Conservation (phyloP, 2,797 vertebrate species). For the Halcyon chelicuti region DNA sequence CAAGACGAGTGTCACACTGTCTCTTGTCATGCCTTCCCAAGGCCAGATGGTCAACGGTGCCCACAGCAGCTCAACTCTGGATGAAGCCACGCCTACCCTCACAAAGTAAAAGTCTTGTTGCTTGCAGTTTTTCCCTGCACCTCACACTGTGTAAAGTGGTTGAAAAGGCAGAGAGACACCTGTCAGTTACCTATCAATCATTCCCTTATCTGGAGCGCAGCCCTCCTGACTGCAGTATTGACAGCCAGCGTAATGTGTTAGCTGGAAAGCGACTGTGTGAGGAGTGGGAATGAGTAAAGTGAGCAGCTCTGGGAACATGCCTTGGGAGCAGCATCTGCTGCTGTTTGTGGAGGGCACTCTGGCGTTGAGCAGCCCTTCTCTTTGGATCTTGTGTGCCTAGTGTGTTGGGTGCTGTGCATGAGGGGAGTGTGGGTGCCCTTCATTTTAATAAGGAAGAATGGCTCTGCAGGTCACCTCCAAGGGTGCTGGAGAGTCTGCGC, state of each 20-base stretch:
- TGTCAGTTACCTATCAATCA: constrained; percentile 19
- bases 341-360: not conserved
- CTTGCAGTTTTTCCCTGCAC: not conserved
- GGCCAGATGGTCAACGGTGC: constrained; percentile 95
- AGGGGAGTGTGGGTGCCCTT: not conserved
- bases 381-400: not conserved
- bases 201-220: not conserved
- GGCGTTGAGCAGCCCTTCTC: not conserved
- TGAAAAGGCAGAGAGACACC: constrained; percentile 1
- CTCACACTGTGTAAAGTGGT: not conserved
- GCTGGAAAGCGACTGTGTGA: not conserved
- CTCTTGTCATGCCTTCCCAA: constrained; percentile 96
- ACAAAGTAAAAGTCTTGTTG: constrained; percentile 76
- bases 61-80: constrained; percentile 92
- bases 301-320: not conserved
- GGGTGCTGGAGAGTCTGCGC: not conserved
- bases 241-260: not conserved
- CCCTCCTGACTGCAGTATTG: not conserved
- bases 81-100: constrained; percentile 93
- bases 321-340: constrained; percentile 20
- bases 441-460: not conserved
- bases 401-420: not conserved
- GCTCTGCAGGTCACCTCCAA: not conserved
- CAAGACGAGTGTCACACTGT: constrained; percentile 97
- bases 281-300: constrained; percentile 7